Evolutionary conservation across 53 echinoderm and acorn worm species (phyloP).

Genomic region (Echinometra lucunter): DNA sequence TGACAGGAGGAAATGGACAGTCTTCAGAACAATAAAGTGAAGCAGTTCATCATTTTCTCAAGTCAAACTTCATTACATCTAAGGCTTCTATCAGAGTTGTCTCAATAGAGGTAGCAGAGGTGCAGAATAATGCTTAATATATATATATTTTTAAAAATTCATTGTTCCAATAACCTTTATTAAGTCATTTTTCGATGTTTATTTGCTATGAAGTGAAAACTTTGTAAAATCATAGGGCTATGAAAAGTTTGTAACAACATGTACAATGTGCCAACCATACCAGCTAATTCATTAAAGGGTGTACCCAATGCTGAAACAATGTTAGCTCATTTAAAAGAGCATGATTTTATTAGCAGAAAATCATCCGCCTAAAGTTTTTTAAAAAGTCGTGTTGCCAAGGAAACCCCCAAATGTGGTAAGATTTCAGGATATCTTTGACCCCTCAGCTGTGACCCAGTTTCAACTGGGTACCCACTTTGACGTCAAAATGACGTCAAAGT

Average conservation of each 20-base stretch:
- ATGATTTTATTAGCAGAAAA: no score
- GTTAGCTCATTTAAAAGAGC: no score
- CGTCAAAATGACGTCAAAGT: no score
- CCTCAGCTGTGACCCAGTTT: no score
- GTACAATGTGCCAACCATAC: no score
- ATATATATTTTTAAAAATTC: not conserved
- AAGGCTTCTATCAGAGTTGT: not conserved
- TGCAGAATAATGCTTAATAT: not conserved
- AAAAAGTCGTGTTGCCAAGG: no score
- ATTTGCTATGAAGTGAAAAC: not conserved
- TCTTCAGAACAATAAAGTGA: constrained; percentile 11
- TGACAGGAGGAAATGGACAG: constrained; percentile 22
- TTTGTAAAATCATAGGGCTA: not conserved
- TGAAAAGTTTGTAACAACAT: not conserved
- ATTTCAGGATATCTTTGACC: no score
- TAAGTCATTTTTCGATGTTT: not conserved
- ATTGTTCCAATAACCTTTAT: not conserved
- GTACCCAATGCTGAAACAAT: no score
- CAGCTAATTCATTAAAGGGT: no score
- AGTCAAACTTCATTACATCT: constrained; percentile 22
- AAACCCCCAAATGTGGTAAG: no score
- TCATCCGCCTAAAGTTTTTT: no score
- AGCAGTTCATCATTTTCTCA: constrained; percentile 38
- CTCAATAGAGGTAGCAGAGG: not conserved
- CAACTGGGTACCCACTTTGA: no score